These are phyloP conservation scores for Hemicrepidius hirtus DNA, from an alignment of 2,888 invertebrate species.

Conservation along the genomic window DNA sequence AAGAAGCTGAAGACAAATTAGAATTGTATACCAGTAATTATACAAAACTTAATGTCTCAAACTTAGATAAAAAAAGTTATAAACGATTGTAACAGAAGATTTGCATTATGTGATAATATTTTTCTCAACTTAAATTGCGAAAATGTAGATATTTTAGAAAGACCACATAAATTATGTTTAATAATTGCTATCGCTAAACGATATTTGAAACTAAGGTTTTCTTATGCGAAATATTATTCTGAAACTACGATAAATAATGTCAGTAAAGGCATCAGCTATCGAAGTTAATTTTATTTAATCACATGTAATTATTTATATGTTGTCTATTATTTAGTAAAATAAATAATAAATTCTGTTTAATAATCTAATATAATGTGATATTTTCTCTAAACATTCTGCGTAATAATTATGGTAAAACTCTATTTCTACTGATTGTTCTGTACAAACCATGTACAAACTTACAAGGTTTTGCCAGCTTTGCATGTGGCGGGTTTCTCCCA, in stretches of 20 bases:
- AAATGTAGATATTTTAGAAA: constrained; percentile 1
- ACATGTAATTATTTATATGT: too few relatives aligned
- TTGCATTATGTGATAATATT: not conserved
- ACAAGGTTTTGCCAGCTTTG: too few relatives aligned
- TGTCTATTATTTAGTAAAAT: too few relatives aligned
- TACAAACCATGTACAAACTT: too few relatives aligned
- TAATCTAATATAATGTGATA: too few relatives aligned
- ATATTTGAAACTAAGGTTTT: not conserved
- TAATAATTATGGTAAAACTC: too few relatives aligned
- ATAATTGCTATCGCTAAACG: not conserved
- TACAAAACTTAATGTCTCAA: not conserved
- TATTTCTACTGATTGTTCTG: too few relatives aligned
- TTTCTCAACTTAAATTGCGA: not conserved
- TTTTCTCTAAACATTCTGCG: too few relatives aligned
- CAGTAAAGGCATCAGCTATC: not conserved
- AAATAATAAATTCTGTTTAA: too few relatives aligned
- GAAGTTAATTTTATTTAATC: too few relatives aligned
- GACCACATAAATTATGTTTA: constrained; percentile 2
- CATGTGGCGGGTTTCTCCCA: too few relatives aligned
- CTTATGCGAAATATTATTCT: not conserved
- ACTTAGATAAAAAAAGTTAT: not conserved
- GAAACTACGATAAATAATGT: not conserved
- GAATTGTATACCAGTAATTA: not conserved
- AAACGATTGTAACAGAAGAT: not conserved
- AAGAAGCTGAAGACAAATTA: not conserved